Evolutionary conservation across 2,888 invertebrate genomes (phyloP).

Genomic region (Trachelus stipa): DNA sequence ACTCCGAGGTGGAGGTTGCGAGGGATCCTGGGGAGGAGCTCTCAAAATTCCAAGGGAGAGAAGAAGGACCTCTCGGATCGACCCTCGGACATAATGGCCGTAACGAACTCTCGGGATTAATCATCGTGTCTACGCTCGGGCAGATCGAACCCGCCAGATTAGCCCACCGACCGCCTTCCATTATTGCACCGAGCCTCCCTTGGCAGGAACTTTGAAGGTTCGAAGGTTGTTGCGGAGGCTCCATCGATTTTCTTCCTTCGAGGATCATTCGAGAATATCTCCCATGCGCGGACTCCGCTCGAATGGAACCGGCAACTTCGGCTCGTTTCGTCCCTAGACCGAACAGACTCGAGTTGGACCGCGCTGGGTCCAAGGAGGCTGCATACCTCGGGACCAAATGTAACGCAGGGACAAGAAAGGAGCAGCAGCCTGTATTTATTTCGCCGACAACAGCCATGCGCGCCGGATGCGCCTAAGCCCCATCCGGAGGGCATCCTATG

Average conservation of each 20-base stretch:
- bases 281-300: too few relatives aligned
- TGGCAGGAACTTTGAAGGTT: too few relatives aligned
- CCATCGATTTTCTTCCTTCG: too few relatives aligned
- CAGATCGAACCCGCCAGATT: constrained; percentile 1
- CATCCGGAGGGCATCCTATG: not conserved
- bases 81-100: not conserved
- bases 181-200: too few relatives aligned
- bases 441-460: constrained; percentile 7
- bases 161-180: not conserved
- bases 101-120: constrained; percentile 3
- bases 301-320: too few relatives aligned
- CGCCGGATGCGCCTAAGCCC: constrained; percentile 8
- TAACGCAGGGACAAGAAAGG: too few relatives aligned
- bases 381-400: too few relatives aligned
- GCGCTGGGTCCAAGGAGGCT: too few relatives aligned
- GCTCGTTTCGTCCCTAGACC: too few relatives aligned
- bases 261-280: too few relatives aligned
- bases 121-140: constrained; percentile 3
- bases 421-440: constrained; percentile 1
- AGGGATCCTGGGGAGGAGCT: not conserved
- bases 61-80: not conserved
- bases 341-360: too few relatives aligned
- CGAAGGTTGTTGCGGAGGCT: too few relatives aligned
- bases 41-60: not conserved
- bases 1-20: not conserved